Evolutionary conservation across 2,113 vertebrate species (phyloP).

Genomic region (Epinephelus moara): DNA sequence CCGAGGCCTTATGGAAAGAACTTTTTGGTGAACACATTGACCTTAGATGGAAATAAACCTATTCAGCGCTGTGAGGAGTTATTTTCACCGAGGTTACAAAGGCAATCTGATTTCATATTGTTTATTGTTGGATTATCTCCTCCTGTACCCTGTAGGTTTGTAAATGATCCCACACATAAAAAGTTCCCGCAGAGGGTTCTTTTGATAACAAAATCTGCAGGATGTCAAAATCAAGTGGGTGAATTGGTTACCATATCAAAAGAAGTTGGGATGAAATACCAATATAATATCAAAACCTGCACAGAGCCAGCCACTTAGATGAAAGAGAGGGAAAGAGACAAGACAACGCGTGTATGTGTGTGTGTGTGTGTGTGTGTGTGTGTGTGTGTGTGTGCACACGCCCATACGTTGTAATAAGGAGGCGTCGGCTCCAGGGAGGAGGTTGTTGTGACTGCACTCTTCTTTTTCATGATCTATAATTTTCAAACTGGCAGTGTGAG

Average conservation of each 20-base stretch:
- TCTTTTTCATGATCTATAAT: conserved; percentile 85
- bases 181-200: not conserved
- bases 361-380: too few relatives aligned
- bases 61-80: conserved; percentile 7
- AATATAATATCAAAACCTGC: conserved; percentile 44
- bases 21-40: conserved; percentile 55
- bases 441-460: conserved; percentile 73
- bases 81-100: conserved; percentile 36
- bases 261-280: conserved; percentile 25
- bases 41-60: conserved; percentile 62
- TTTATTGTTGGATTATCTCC: conserved; percentile 41
- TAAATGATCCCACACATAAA: conserved; percentile 20
- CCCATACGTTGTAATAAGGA: conserved; percentile 62
- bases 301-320: conserved; percentile 22
- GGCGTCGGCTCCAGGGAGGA: conserved; percentile 74
- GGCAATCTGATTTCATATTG: conserved; percentile 26
- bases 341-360: not conserved
- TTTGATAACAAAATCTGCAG: conserved; percentile 36
- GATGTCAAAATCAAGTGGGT: conserved; percentile 41
- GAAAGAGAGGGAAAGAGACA: conserved; percentile 28
- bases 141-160: not conserved
- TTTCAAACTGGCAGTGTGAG: conserved; percentile 85
- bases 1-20: conserved; percentile 63
- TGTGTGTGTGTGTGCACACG: conserved; percentile 17
- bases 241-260: conserved; percentile 37